Base-by-base conservation (phyloP, 2,113 vertebrate species). In the Dipodomys merriami region DNA sequence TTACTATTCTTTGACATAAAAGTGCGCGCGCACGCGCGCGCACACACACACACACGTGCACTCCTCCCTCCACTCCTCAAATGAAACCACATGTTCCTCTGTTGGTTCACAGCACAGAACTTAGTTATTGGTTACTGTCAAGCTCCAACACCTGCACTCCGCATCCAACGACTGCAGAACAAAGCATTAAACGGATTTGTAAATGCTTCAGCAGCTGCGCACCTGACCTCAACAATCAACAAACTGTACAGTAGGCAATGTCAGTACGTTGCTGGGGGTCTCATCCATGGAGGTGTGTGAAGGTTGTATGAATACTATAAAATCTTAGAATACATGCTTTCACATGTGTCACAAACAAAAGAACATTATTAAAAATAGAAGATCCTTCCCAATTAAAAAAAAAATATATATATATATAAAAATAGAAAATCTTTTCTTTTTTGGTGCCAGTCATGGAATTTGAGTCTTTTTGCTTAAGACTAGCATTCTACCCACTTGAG, bases 101-200 rank as follows among this genome's bases (percentile, higher is more conserved):
- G 53, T 18, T 57, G 53, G 53, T 13, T 92, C 73, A 90, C 78
- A 92, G 65, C 7, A 25, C 33, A 93, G 79, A 62, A 29, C 87
- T 94, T 83, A 79, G 91, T 94, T 96, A 87, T 64, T 68, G 84
- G 44, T 68, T 80, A 83, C 90, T 94, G 96, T 83, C 91, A 91
- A 57, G 44, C 71, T 72, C 91, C 86, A 91, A 96, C 96, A 97
- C 88, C 96, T 97, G 97, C 76, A 94, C 87, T 77, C 83, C 65
- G 65, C 35, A 62, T n/a, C 18, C 73, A 84, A 83, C 77, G 83
- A 72, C 49, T 91, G 16, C 53, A 65, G 27, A 79, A 57, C 46
- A 64, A 95, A 88, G 60, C 6, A 93, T 78, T 13, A 89, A 92
- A 85, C 13, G 0, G 64, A 94, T 78, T 18, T 5, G n/a, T 46